Percentiles rank a stretch among this genome's conserved stretches.
These are phyloP conservation scores for Lethocerus indicus DNA, from an alignment of 1,140 invertebrate genomes.

Conservation along the genomic window DNA sequence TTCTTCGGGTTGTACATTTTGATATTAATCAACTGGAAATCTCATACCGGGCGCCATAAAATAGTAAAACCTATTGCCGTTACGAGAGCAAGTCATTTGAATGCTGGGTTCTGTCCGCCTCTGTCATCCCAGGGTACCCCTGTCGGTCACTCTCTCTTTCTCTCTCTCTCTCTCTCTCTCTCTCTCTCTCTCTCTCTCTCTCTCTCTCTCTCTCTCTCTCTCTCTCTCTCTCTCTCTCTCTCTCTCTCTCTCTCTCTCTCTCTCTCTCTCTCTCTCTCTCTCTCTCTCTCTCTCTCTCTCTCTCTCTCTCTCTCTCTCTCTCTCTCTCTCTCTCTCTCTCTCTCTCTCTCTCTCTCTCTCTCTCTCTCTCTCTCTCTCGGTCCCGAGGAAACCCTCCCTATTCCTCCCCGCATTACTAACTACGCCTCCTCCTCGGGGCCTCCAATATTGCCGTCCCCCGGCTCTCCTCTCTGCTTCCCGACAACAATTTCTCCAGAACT, in stretches of 20 bases:
- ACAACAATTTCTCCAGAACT: too few species aligned
- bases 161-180: constrained; percentile 4
- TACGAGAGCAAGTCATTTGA: too few species aligned
- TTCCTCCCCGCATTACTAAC: not conserved
- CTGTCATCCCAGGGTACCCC: not conserved
- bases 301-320: constrained; percentile 5
- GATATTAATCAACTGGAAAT: too few species aligned
- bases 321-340: constrained; percentile 5
- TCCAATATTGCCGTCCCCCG: not conserved
- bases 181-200: constrained; percentile 1
- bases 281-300: constrained; percentile 9
- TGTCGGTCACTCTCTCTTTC: not conserved
- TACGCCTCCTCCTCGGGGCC: not conserved
- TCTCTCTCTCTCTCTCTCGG: constrained; percentile 3
- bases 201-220: constrained; percentile 5
- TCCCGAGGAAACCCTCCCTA: not conserved
- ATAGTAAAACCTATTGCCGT: too few species aligned
- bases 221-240: constrained; percentile 2
- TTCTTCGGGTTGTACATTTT: too few species aligned
- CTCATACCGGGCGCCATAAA: too few species aligned
- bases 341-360: not conserved
- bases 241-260: constrained; percentile 1
- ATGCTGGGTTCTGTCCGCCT: too few species aligned
- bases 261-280: constrained; percentile 4
- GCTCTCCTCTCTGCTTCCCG: too few species aligned